phyloP scores from a whole-genome alignment of 2,113 vertebrate genomes.

The Vombatus ursinus region DNA sequence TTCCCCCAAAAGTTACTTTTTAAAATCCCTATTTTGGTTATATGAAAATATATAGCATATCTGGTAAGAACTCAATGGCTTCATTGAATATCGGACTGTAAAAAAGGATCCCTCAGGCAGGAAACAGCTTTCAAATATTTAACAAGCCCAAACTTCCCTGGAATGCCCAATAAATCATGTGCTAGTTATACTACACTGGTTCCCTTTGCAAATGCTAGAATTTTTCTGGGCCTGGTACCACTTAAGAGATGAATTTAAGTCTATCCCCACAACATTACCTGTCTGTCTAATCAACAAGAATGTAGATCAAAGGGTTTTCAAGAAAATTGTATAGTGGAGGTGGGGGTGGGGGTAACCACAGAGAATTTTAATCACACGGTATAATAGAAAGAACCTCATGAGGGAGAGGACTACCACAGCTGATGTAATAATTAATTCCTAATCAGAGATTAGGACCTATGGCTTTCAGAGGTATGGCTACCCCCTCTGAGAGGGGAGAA shows the following conservation, averaged over 20 bases:
- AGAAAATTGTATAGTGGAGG: background rate
- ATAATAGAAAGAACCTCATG: background rate
- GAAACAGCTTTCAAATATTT: background rate
- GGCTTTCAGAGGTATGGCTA: background rate
- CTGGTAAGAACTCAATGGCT: constrained; percentile 30
- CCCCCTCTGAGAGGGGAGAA: background rate
- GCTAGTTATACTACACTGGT: background rate
- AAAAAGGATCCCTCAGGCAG: background rate
- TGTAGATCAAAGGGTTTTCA: constrained; percentile 3
- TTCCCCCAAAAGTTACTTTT: constrained; percentile 15
- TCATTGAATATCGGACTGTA: background rate
- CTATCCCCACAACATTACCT: constrained; percentile 38
- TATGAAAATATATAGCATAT: constrained; percentile 6
- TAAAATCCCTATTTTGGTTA: constrained; percentile 1
- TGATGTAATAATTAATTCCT: background rate
- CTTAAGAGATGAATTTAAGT: background rate
- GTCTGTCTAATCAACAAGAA: background rate
- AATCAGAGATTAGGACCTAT: background rate
- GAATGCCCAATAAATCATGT: constrained; percentile 6
- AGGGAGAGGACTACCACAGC: background rate
- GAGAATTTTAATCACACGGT: background rate
- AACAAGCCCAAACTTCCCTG: background rate
- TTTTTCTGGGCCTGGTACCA: background rate
- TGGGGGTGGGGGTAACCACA: background rate
- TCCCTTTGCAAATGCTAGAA: background rate